phyloP scores from a whole-genome alignment of 2,888 invertebrate species.

The Thysanoteuthis rhombus region DNA sequence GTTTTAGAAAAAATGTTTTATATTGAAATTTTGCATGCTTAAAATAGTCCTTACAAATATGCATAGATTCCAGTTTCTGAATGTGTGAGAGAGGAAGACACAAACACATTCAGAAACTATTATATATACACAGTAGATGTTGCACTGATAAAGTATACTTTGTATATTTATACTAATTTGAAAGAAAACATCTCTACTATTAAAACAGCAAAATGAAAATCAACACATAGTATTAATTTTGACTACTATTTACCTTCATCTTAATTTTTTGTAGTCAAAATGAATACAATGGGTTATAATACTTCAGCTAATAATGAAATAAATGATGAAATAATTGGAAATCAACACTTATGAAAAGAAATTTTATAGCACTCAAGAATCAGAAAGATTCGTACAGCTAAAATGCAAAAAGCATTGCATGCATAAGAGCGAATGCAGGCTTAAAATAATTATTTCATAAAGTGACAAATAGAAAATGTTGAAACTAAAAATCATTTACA shows the following conservation, averaged over 20 bases:
- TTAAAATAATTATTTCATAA: not conserved
- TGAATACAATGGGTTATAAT: too few relatives aligned
- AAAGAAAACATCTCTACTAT: too few relatives aligned
- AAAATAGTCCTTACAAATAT: not conserved
- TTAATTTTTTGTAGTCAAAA: too few relatives aligned
- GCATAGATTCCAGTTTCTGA: not conserved
- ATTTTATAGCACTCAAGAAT: not conserved
- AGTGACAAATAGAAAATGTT: not conserved
- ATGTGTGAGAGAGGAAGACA: not conserved
- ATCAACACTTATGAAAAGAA: too few relatives aligned
- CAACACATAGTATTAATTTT: too few relatives aligned
- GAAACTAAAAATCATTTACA: too few relatives aligned
- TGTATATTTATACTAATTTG: too few relatives aligned
- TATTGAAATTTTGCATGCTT: not conserved
- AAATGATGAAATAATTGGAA: too few relatives aligned
- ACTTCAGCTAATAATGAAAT: too few relatives aligned
- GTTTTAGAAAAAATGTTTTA: not conserved
- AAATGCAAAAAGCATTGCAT: constrained; percentile 1
- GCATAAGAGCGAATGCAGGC: not conserved
- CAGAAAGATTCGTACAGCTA: not conserved
- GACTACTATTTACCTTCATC: too few relatives aligned
- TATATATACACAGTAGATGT: not conserved
- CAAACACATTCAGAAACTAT: not conserved
- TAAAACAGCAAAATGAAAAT: not conserved
- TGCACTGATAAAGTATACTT: not conserved